These are phyloP conservation scores for Ictidomys tridecemlineatus DNA, from an alignment of 2,113 vertebrate genomes.

Conservation along the genomic window DNA sequence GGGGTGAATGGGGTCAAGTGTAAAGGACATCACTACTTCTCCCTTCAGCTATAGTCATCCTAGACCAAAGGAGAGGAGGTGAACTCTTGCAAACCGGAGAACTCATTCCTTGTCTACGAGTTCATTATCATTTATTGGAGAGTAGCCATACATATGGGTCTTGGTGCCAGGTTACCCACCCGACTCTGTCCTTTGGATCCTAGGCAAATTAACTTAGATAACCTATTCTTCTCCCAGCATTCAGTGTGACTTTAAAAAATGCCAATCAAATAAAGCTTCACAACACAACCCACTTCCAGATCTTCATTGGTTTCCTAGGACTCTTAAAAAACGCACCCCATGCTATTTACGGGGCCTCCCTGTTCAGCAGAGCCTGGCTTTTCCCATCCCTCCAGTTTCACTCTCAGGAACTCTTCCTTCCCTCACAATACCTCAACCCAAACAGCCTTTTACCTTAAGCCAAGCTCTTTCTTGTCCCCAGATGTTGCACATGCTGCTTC, in stretches of 20 bases:
- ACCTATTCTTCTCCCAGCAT: neutral
- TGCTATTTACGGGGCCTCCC: fast-evolving
- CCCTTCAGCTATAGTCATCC: neutral
- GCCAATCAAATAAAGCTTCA: neutral
- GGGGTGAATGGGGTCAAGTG: neutral
- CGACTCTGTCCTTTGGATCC: neutral
- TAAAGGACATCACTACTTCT: neutral
- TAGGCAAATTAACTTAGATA: neutral
- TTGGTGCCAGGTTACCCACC: fast-evolving
- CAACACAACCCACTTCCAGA: no score
- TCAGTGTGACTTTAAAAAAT: neutral
- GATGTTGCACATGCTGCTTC: no score
- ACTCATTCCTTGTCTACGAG: neutral
- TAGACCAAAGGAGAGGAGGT: neutral
- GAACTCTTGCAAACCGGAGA: neutral
- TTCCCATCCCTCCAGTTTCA: neutral
- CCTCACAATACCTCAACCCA: fast-evolving
- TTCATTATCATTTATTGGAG: fast-evolving
- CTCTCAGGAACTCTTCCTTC: fast-evolving
- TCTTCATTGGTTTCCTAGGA: neutral
- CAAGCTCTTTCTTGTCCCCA: neutral
- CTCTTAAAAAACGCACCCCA: neutral
- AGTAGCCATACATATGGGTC: fast-evolving
- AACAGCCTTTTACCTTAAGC: fast-evolving
- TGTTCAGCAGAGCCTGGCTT: neutral